phyloP scores from a whole-genome alignment of 2,888 invertebrate species.

The Tridacna gigas region DNA sequence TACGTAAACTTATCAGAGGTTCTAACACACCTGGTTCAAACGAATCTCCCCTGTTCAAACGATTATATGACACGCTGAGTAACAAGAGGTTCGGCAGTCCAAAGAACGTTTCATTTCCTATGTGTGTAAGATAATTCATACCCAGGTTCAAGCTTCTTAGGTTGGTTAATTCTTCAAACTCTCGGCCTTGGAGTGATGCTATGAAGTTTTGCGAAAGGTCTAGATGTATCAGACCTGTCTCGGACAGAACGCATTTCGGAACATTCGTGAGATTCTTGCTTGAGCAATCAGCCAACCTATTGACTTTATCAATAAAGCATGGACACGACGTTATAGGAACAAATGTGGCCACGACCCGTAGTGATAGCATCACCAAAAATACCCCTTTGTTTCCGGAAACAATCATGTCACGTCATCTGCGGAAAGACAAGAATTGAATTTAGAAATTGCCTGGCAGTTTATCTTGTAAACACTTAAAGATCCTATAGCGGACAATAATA shows the following conservation, averaged over 20 bases:
- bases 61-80: neutral
- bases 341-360: too few species aligned
- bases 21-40: neutral
- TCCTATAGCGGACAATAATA: too few species aligned
- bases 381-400: too few species aligned
- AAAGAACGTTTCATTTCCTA: conserved; percentile 4
- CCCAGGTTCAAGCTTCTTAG: neutral
- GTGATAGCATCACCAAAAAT: too few species aligned
- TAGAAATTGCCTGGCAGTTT: too few species aligned
- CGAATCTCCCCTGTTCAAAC: neutral
- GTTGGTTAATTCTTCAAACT: neutral
- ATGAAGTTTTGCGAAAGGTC: conserved; percentile 3
- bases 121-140: neutral
- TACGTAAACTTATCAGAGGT: neutral
- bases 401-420: too few species aligned
- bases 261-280: neutral
- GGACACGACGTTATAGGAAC: neutral
- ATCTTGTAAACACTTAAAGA: too few species aligned
- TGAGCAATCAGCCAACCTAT: neutral
- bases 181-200: neutral
- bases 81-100: neutral
- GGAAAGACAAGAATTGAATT: too few species aligned
- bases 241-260: neutral
- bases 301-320: neutral
- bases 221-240: neutral